These are phyloP conservation scores for Macrocentrus cingulum DNA, from an alignment of 1,140 invertebrate species.

Conservation along the genomic window DNA sequence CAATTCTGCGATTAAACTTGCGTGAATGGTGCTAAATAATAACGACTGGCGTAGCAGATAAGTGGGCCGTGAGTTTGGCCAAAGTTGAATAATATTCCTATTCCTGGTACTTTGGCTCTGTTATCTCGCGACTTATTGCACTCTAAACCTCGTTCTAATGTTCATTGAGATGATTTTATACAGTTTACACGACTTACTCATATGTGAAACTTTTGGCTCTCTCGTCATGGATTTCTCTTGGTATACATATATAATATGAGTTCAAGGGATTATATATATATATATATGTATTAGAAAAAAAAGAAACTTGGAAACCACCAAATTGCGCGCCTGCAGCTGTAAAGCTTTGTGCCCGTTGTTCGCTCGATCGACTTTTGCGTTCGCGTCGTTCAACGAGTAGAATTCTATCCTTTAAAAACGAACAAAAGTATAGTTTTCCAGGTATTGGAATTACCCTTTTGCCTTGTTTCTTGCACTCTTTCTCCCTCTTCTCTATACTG, in stretches of 20 bases:
- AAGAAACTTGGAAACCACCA: slow-evolving; percentile 10
- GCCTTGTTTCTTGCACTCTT: background rate
- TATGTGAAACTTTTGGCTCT: too few species aligned
- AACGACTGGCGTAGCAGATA: slow-evolving; percentile 20
- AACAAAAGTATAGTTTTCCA: slow-evolving; percentile 7
- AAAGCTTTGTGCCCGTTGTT: background rate
- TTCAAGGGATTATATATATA: too few species aligned
- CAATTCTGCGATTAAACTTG: slow-evolving; percentile 19
- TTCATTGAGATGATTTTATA: background rate
- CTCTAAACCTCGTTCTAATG: background rate
- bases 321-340: slow-evolving; percentile 1
- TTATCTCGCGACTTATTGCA: background rate
- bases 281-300: too few species aligned
- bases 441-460: background rate
- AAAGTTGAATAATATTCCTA: slow-evolving; percentile 1
- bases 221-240: too few species aligned
- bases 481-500: background rate
- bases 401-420: slow-evolving; percentile 3
- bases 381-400: slow-evolving; percentile 5
- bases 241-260: too few species aligned
- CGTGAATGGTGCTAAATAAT: slow-evolving; percentile 20
- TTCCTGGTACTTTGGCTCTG: background rate
- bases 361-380: slow-evolving; percentile 3
- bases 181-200: background rate
- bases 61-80: slow-evolving; percentile 17